These are phyloP conservation scores for Argentina silus DNA, from an alignment of 2,797 vertebrate species.

Conservation along the genomic window DNA sequence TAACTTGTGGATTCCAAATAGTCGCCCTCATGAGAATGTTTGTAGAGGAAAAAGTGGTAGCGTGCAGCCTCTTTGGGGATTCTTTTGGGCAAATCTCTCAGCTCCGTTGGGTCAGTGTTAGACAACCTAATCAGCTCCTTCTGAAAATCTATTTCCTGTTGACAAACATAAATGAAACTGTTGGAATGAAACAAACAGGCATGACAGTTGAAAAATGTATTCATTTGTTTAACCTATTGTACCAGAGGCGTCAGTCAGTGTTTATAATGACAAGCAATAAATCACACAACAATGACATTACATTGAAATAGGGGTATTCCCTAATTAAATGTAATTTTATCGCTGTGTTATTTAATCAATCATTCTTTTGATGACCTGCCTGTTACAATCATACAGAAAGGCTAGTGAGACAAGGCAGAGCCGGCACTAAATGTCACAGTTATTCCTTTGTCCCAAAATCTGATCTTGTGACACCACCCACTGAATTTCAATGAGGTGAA, in stretches of 20 bases:
- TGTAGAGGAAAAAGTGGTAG: conserved; percentile 98
- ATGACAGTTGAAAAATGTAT: neutral
- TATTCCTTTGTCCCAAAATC: conserved; percentile 60
- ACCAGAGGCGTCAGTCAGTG: no score
- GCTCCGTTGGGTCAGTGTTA: conserved; percentile 87
- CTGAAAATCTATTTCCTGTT: conserved; percentile 89
- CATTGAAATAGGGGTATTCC: neutral
- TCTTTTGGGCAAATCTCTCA: conserved; percentile 92
- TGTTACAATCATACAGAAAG: conserved; percentile 16
- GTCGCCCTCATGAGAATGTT: conserved; percentile 96
- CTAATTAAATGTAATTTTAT: conserved; percentile 4
- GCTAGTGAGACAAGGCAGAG: conserved; percentile 32
- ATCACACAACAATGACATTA: neutral
- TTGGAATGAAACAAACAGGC: neutral
- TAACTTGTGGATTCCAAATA: conserved; percentile 95
- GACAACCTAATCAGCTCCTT: conserved; percentile 91
- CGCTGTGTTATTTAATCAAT: conserved; percentile 3
- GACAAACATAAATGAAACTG: conserved; percentile 25
- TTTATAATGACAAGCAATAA: no score
- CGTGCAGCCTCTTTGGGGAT: conserved; percentile 92
- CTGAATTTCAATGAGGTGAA: conserved; percentile 63
- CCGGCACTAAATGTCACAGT: conserved; percentile 38
- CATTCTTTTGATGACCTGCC: conserved; percentile 29
- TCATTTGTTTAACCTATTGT: no score
- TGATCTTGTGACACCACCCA: conserved; percentile 54